phyloP scores from a whole-genome alignment of 2,888 invertebrate genomes.

The Byasa hedistus region DNA sequence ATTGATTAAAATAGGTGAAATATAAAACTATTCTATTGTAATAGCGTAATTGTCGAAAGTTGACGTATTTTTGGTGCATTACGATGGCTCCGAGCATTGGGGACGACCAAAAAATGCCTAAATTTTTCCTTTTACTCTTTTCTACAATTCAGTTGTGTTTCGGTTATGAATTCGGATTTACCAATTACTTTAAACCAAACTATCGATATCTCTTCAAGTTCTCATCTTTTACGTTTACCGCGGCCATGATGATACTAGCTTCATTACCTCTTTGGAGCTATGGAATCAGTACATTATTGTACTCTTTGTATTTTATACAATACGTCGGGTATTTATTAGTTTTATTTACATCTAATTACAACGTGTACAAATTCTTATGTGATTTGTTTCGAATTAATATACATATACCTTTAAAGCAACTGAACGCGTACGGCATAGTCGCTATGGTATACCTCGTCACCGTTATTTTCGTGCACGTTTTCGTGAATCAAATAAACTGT shows the following conservation, averaged over 20 bases:
- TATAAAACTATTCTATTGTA: background rate
- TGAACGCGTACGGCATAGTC: background rate
- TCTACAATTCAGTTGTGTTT: constrained; percentile 2
- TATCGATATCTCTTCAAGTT: background rate
- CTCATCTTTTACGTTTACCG: background rate
- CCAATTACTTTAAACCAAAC: background rate
- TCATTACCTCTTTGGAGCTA: background rate
- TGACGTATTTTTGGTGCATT: background rate
- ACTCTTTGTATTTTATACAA: constrained; percentile 1
- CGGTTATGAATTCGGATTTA: constrained; percentile 3
- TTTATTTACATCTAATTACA: constrained; percentile 1
- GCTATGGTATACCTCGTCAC: background rate
- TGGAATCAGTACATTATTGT: background rate
- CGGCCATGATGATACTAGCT: background rate
- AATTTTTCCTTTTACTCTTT: background rate
- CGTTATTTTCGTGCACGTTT: background rate
- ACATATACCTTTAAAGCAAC: background rate
- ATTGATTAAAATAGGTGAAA: background rate
- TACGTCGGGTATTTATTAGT: background rate
- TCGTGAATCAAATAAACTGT: background rate
- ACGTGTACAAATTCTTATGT: constrained; percentile 2
- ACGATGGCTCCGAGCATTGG: background rate
- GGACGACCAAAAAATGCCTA: background rate
- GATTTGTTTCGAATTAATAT: background rate
- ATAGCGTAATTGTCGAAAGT: background rate